Percentiles rank a stretch among this genome's conserved stretches.
phyloP scores from a whole-genome alignment of 1,140 invertebrate genomes.

The Cryptotermes secundus region DNA sequence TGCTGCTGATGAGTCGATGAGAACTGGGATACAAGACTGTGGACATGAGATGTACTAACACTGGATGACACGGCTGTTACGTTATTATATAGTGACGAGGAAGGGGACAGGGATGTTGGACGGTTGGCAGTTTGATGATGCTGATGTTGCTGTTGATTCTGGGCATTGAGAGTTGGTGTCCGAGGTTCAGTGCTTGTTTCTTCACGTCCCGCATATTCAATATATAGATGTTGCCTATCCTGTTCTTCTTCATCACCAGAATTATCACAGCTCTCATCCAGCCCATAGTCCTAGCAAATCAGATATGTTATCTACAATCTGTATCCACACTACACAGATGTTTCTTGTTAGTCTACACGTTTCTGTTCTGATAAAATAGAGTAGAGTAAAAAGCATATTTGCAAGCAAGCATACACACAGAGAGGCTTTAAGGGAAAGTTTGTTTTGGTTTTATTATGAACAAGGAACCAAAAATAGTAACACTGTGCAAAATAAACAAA shows the following conservation, averaged over 20 bases:
- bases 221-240: constrained; percentile 7
- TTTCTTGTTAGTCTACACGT: no score
- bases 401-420: no score
- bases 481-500: no score
- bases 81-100: neutral
- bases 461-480: no score
- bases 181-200: constrained; percentile 18
- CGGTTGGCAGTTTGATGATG: constrained; percentile 22
- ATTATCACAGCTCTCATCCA: constrained; percentile 69
- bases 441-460: no score
- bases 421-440: no score
- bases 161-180: neutral
- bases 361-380: no score
- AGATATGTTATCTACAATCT: neutral
- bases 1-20: constrained; percentile 27
- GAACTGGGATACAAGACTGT: constrained; percentile 34
- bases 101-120: neutral
- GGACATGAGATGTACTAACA: constrained; percentile 30
- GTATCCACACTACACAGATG: no score
- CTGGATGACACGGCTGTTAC: neutral
- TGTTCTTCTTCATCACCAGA: constrained; percentile 58
- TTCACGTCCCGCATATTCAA: constrained; percentile 28
- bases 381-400: no score
- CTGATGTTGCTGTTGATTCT: neutral
- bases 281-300: constrained; percentile 60